Evolutionary conservation across 2,113 vertebrate species (phyloP), one percentile per base, ranked within the genome.

Genomic region (Tiliqua scincoides): DNA sequence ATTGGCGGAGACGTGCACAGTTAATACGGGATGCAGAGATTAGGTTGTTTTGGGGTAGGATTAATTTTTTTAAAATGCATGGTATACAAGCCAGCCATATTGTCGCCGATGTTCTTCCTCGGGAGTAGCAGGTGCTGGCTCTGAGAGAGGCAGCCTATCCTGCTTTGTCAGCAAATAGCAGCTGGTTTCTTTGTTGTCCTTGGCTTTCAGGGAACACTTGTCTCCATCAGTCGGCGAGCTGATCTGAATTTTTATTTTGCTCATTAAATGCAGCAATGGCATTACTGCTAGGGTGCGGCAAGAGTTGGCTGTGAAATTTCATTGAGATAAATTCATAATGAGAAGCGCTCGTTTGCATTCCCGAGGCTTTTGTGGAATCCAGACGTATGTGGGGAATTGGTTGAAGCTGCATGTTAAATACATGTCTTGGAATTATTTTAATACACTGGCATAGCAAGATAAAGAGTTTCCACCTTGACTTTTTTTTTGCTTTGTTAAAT

Each of bases 181-280:
- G 67, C 76, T 77, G 61, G 79, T 61, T 93, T 57, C 48, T 76
- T 90, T 95, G 93, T 93, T 91, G 81, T 88, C 87, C 85, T 75
- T 79, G 86, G 74, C 93, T 88, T 92, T 5, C 72, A 52, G 80
- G 83, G 95, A 87, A 88, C 92, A 90, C 93, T 92, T 92, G 78
- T 92, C 59, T 15, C 70, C 75, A 61, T 86, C 91, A 67, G 93
- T 93, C 89, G 86, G 89, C 83, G 90, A 84, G 82, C 93, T 93
- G 80, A 90, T 94, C 87, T 91, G 92, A 92, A 93, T 94, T 93
- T 94, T 94, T 91, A 89, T 93, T 93, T 91, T 91, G 57, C 92
- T 88, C 85, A 89, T 90, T 93, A 92, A 71, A 35, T 93, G 87
- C 82, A 37, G 63, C 74, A 21, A 35, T 71, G 82, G 57, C 37